Evolutionary conservation across 2,888 invertebrate genomes (phyloP).

Genomic region (Eupelmus urozonus): DNA sequence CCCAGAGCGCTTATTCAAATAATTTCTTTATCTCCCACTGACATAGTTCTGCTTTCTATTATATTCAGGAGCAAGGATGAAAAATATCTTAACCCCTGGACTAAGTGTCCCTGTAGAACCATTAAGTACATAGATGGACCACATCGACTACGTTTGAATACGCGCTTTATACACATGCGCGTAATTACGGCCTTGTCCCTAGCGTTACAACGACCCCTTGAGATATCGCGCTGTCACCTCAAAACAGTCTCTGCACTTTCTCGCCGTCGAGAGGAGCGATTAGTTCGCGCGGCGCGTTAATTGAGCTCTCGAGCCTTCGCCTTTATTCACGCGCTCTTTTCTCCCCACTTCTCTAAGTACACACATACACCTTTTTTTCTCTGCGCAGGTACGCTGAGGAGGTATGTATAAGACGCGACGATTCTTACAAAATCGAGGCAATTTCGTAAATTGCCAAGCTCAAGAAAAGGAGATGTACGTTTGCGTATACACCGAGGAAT

Average conservation of each 20-base stretch:
- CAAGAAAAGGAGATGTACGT: neutral
- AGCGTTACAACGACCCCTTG: no score
- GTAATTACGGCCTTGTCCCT: no score
- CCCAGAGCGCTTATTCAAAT: constrained; percentile 20
- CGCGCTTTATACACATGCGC: no score
- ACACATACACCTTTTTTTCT: neutral
- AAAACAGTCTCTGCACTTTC: neutral
- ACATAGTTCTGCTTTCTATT: constrained; percentile 10
- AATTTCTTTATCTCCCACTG: constrained; percentile 18
- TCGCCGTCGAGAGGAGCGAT: neutral
- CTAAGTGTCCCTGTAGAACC: no score
- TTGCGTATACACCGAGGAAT: neutral
- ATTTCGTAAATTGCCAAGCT: constrained; percentile 27
- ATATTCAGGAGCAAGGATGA: no score
- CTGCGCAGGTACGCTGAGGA: neutral
- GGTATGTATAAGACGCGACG: neutral
- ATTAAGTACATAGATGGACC: no score
- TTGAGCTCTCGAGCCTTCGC: neutral
- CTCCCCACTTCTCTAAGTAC: neutral
- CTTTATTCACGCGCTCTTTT: neutral
- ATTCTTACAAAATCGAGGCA: constrained; percentile 26
- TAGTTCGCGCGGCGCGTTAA: neutral
- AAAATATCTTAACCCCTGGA: no score
- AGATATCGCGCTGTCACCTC: no score
- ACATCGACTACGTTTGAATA: no score